These are phyloP conservation scores for Mormyrus proboscirostris DNA, from an alignment of 2,797 vertebrate genomes.

Conservation along the genomic window DNA sequence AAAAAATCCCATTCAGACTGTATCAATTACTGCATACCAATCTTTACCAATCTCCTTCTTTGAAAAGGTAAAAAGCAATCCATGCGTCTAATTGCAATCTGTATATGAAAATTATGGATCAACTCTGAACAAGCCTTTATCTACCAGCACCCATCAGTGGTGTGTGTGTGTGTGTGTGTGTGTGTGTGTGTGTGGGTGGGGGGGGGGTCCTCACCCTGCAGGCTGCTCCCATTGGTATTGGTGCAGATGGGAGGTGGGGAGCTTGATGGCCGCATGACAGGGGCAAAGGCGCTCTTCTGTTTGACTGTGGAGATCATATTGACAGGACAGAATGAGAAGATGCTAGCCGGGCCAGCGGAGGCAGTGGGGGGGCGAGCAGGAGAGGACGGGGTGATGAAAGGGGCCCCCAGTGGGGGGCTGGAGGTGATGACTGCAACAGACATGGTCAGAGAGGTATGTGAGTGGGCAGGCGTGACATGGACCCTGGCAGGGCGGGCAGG, in stretches of 20 bases:
- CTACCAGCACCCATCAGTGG: neutral
- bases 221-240: conserved; percentile 79
- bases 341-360: conserved; percentile 53
- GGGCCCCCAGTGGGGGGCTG: conserved; percentile 61
- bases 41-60: neutral
- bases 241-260: conserved; percentile 87
- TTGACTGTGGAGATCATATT: conserved; percentile 90
- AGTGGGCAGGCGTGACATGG: neutral
- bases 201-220: conserved; percentile 76
- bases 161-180: neutral
- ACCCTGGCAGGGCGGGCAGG: neutral
- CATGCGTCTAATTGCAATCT: neutral
- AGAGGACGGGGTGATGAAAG: neutral
- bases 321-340: conserved; percentile 89
- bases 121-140: conserved; percentile 54
- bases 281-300: conserved; percentile 78
- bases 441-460: conserved; percentile 38
- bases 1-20: neutral
- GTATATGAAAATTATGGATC: conserved; percentile 62
- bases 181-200: conserved; percentile 47
- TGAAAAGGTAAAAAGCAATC: neutral
- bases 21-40: neutral
- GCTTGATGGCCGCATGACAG: conserved; percentile 82
- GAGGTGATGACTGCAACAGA: conserved; percentile 60
- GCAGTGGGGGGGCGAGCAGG: conserved; percentile 24